Percentiles rank a stretch among this genome's conserved stretches.
phyloP scores from a whole-genome alignment of 2,113 vertebrate species.

The Megalops atlanticus region DNA sequence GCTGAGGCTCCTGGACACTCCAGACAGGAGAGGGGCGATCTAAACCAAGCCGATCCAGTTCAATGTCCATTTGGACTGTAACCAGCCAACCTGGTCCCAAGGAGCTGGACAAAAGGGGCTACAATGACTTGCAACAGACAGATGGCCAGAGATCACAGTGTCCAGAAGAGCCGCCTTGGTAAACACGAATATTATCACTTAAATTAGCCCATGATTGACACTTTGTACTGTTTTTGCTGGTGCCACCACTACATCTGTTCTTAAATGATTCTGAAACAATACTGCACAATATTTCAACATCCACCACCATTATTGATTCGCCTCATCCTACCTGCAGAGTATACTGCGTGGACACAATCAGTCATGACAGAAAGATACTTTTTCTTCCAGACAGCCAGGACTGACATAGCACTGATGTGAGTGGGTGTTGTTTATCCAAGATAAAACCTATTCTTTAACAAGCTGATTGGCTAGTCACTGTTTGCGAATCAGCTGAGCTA shows the following conservation, averaged over 20 bases:
- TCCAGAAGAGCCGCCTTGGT: neutral
- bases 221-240: too few species aligned
- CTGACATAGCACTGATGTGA: too few species aligned
- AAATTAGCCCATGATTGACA: neutral
- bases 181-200: neutral
- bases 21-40: neutral
- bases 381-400: too few species aligned
- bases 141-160: neutral
- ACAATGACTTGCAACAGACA: neutral
- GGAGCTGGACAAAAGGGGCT: neutral
- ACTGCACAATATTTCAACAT: too few species aligned
- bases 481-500: neutral
- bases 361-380: neutral
- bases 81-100: neutral
- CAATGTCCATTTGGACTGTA: neutral
- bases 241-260: too few species aligned
- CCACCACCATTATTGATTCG: constrained; percentile 66
- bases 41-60: neutral
- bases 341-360: neutral
- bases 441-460: neutral
- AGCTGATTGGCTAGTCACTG: neutral
- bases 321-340: constrained; percentile 24
- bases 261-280: too few species aligned
- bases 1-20: constrained; percentile 12
- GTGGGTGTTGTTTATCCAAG: too few species aligned